phyloP scores from a whole-genome alignment of 1,140 invertebrate genomes.

The Andrena cerasifolii region DNA sequence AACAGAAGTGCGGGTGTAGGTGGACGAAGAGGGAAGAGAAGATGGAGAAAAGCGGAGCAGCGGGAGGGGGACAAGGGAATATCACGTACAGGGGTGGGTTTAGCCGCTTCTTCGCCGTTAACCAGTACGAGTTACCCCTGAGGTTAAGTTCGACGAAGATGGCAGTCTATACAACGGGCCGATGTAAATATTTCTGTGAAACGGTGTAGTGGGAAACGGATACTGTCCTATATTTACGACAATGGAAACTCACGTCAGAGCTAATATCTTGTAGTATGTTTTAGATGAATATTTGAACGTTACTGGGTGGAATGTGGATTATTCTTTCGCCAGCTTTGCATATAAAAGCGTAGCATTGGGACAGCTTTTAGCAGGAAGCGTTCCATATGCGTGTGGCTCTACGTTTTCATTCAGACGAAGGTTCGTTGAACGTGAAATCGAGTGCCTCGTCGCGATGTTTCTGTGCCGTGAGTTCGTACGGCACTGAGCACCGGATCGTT shows the following conservation, averaged over 20 bases:
- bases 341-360: not conserved
- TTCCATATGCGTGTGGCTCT: not conserved
- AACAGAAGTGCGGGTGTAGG: not conserved
- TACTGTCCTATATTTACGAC: too few relatives aligned
- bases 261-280: too few relatives aligned
- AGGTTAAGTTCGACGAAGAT: slow-evolving; percentile 61
- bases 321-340: too few relatives aligned
- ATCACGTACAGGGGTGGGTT: slow-evolving; percentile 13
- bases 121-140: slow-evolving; percentile 54
- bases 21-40: not conserved
- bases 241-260: not conserved
- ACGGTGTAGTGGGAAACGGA: not conserved
- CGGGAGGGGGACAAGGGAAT: not conserved
- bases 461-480: slow-evolving; percentile 20
- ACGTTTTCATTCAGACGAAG: not conserved
- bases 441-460: not conserved
- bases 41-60: not conserved
- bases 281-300: too few relatives aligned
- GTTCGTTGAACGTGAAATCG: not conserved
- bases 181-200: slow-evolving; percentile 39
- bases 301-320: too few relatives aligned
- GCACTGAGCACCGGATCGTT: slow-evolving; percentile 16
- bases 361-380: not conserved
- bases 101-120: slow-evolving; percentile 54
- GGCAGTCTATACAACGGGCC: slow-evolving; percentile 37